phyloP scores from a whole-genome alignment of 2,113 vertebrate species.

The Prolemur simus region DNA sequence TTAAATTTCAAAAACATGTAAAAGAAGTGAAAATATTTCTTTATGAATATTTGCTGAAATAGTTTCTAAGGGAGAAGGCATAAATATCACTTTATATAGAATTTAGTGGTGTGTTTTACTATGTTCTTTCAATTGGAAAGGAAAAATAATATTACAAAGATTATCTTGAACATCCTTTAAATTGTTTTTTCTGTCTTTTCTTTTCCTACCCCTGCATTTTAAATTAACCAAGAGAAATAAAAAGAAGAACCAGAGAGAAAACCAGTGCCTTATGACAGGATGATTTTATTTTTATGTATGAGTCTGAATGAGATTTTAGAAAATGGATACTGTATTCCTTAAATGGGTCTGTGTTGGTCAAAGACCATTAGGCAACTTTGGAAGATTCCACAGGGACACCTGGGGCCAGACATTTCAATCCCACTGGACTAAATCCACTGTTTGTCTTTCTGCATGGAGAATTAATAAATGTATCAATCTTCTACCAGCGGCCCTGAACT shows the following conservation, averaged over 20 bases:
- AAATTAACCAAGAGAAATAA: constrained; percentile 79
- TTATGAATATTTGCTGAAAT: background rate
- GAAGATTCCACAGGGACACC: constrained; percentile 80
- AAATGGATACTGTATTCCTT: constrained; percentile 77
- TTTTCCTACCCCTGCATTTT: constrained; percentile 75
- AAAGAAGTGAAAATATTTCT: background rate
- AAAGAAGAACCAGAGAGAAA: constrained; percentile 69
- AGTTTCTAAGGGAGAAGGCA: background rate
- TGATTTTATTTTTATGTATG: constrained; percentile 75
- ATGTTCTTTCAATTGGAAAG: background rate
- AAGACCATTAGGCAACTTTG: constrained; percentile 80
- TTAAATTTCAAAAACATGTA: background rate
- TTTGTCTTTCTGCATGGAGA: constrained; percentile 86
- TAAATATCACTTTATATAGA: background rate
- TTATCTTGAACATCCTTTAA: background rate
- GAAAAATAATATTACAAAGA: background rate
- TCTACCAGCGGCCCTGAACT: constrained; percentile 75
- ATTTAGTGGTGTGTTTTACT: constrained; percentile 21
- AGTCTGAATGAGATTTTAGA: constrained; percentile 83
- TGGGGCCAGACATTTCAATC: constrained; percentile 81
- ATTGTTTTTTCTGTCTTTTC: constrained; percentile 39
- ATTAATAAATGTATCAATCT: constrained; percentile 88
- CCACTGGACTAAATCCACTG: constrained; percentile 76
- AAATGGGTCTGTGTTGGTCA: constrained; percentile 79
- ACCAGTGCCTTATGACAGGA: constrained; percentile 73